phyloP scores from a whole-genome alignment of 2,113 vertebrate species.

The Podarcis cretensis region DNA sequence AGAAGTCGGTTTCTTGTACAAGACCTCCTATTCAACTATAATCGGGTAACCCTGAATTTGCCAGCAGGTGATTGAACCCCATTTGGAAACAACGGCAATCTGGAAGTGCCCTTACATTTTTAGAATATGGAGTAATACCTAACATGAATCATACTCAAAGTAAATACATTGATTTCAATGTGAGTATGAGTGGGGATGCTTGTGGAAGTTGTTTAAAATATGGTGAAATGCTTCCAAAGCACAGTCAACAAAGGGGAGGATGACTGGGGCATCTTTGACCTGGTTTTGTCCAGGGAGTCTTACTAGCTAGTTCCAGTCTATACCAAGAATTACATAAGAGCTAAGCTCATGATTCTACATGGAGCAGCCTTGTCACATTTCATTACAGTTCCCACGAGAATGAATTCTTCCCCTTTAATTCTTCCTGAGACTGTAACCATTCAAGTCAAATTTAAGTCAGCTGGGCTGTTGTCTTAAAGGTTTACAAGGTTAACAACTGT shows the following conservation, averaged over 20 bases:
- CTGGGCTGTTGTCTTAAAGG: constrained; percentile 12
- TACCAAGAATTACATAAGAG: neutral
- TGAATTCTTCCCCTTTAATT: neutral
- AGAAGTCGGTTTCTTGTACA: too few species aligned
- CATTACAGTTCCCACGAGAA: neutral
- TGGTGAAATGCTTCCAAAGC: neutral
- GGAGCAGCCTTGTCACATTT: neutral
- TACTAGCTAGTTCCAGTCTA: neutral
- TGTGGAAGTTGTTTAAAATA: neutral
- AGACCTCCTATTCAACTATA: too few species aligned
- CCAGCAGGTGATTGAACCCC: too few species aligned
- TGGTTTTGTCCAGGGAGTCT: neutral
- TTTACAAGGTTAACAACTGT: neutral
- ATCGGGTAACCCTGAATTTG: too few species aligned
- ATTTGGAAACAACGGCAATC: too few species aligned
- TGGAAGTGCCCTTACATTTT: too few species aligned
- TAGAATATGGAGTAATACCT: too few species aligned
- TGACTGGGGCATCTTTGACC: neutral
- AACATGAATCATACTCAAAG: too few species aligned
- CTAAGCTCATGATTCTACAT: neutral
- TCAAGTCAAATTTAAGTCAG: constrained; percentile 18
- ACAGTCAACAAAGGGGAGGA: neutral
- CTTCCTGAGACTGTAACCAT: constrained; percentile 22
- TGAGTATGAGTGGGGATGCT: neutral
- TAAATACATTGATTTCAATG: too few species aligned